Base-by-base conservation (phyloP, 2,888 invertebrate species). In the Microctonus hyperodae region DNA sequence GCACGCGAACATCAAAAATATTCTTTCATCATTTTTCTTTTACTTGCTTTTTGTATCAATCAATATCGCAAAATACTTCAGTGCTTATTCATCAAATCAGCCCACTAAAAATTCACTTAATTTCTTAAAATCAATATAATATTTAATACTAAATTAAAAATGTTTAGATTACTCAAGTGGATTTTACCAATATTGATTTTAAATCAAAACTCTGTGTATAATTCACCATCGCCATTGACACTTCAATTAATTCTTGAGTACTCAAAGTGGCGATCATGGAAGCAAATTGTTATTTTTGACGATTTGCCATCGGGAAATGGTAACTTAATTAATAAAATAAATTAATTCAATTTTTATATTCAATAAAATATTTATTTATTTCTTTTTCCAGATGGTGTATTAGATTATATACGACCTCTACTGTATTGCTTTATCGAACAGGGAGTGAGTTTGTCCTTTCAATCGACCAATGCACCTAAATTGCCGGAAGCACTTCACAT, bases 211-310 rank as follows among this genome's bases (percentile, higher is more conserved):
- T 22, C 53, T n/a, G 48, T 13, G 37, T 72, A 70, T 37, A 67
- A 75, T 33, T 68, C 74, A 44, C 81, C 81, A 0, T 75, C 81
- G 31, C 75, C 81, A 0, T 69, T 83, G 9, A 79, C 85, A 0
- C 74, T 88, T 20, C 85, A 86, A 28, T 85, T 87, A 51, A 82
- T 87, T 2, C 72, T 88, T 68, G 88, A 89, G 67, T 87, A 87
- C 65, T 86, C 86, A 0, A 76, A 86, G 20, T 88, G 87, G 86
- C 81, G 87, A 56, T 86, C 86, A 1, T 88, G 88, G 88, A 84
- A 85, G 0, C 87, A 88, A 65, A 82, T 85, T 0, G 74, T 87
- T 1, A 74, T 88, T 0, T 88, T 86, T 70, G 83, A 86, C 2
- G 83, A 86, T 22, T 77, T 77, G 23, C 71, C 72, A 62, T 25